phyloP scores from a whole-genome alignment of 2,888 invertebrate species.

The Beris morrisii region DNA sequence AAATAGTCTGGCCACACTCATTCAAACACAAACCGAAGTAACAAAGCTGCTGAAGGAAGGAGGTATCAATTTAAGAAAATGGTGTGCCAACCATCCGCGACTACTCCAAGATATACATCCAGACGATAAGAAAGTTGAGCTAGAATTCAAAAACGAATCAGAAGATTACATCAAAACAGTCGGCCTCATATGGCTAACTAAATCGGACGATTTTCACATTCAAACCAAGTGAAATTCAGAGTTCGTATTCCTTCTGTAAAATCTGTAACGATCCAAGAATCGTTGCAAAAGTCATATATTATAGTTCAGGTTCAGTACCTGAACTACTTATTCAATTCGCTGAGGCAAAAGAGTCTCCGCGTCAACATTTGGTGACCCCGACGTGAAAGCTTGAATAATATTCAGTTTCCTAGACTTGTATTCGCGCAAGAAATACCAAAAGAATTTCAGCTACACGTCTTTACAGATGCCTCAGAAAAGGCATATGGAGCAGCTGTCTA shows the following conservation, averaged over 20 bases:
- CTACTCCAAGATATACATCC: conserved; percentile 8
- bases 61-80: conserved; percentile 24
- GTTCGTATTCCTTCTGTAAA: no score
- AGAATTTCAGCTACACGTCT: conserved; percentile 17
- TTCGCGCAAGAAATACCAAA: background rate
- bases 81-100: background rate
- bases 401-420: conserved; percentile 4
- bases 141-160: background rate
- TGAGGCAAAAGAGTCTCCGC: no score
- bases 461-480: conserved; percentile 11
- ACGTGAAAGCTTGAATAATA: background rate
- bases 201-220: conserved; percentile 10
- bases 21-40: background rate
- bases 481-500: conserved; percentile 13
- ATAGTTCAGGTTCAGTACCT: no score
- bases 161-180: conserved; percentile 15
- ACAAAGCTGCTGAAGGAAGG: background rate
- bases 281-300: no score
- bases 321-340: no score
- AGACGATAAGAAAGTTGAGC: conserved; percentile 1
- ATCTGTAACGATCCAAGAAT: no score
- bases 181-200: conserved; percentile 22
- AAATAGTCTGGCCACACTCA: background rate
- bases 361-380: conserved; percentile 1
- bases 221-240: background rate